Evolutionary conservation across 2,888 invertebrate species (phyloP).

Genomic region (Drosophila setosimentum): DNA sequence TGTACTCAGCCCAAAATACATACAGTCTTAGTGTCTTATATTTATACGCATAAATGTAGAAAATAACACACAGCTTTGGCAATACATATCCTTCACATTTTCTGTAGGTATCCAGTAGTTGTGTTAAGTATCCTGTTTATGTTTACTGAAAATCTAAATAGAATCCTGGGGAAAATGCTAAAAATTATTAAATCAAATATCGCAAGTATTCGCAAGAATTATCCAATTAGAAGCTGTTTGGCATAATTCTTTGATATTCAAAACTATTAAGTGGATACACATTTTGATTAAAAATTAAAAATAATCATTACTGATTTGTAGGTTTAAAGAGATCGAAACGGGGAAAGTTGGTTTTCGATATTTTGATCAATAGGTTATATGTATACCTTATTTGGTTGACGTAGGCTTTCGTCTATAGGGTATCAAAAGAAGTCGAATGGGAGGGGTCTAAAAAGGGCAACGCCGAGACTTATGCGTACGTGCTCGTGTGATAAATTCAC

Average conservation of each 20-base stretch:
- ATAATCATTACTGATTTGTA: background rate
- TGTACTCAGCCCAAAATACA: background rate
- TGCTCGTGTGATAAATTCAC: slow-evolving; percentile 79
- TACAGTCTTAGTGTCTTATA: background rate
- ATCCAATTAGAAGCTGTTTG: background rate
- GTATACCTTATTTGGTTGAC: background rate
- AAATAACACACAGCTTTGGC: background rate
- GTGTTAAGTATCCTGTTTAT: background rate
- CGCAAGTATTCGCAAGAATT: background rate
- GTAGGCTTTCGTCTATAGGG: background rate
- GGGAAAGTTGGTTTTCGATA: too few species aligned
- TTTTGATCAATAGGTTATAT: background rate
- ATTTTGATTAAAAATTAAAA: background rate
- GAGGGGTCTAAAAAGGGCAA: slow-evolving; percentile 41
- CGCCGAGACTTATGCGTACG: slow-evolving; percentile 70
- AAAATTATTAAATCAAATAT: background rate
- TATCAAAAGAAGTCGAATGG: background rate
- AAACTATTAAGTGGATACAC: background rate
- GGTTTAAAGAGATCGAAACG: background rate
- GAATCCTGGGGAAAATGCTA: background rate
- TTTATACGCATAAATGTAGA: too few species aligned
- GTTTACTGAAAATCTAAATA: background rate
- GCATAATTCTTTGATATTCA: background rate
- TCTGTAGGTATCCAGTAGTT: background rate
- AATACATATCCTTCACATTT: background rate